These are phyloP conservation scores for Tragelaphus buxtoni DNA, from an alignment of 2,113 vertebrate species.

Conservation along the genomic window DNA sequence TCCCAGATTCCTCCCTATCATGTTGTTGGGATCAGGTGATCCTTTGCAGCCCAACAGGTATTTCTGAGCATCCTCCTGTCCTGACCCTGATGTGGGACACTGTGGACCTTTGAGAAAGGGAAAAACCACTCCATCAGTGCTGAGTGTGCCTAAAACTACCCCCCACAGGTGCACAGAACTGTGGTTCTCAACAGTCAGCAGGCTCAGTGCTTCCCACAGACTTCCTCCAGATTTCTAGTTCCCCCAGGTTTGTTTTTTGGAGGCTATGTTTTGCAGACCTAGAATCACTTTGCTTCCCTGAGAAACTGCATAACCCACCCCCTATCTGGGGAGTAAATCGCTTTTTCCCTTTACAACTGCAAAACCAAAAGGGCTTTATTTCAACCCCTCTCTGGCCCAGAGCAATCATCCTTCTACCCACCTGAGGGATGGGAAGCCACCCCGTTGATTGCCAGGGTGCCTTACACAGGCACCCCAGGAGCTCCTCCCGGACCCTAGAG, in stretches of 20 bases:
- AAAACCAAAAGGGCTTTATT: background rate
- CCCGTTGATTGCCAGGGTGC: background rate
- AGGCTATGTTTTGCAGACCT: background rate
- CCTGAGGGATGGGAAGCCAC: background rate
- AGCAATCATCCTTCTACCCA: too few species aligned
- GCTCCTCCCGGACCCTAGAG: background rate
- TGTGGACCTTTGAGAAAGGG: background rate
- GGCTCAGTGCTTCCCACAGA: background rate
- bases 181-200: background rate
- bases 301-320: background rate
- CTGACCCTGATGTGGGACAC: accelerated
- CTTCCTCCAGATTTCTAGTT: background rate
- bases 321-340: background rate
- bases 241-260: background rate
- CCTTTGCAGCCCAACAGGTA: background rate
- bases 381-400: background rate
- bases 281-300: background rate
- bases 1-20: background rate
- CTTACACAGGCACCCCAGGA: background rate
- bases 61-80: background rate
- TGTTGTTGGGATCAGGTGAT: background rate
- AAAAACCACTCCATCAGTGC: background rate
- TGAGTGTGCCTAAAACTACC: background rate
- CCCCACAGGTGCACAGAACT: background rate
- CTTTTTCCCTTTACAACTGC: background rate